Evolutionary conservation across 2,113 vertebrate genomes (phyloP).

Genomic region (Nycticebus coucang): DNA sequence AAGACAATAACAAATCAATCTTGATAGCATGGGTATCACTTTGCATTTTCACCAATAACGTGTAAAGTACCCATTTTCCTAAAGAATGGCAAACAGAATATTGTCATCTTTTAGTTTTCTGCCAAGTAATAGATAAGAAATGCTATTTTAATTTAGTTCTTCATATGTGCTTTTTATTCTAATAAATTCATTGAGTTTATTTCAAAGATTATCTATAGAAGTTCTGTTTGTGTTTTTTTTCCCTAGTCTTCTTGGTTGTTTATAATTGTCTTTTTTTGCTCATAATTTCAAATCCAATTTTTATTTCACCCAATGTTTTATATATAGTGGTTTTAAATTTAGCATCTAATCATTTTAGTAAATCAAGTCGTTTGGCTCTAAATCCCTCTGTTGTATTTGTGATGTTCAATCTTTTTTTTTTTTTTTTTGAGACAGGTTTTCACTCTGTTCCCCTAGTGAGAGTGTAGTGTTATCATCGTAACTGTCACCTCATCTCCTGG

Average conservation of each 20-base stretch:
- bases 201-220: background rate
- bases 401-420: background rate
- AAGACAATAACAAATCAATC: conserved; percentile 5
- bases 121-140: conserved; percentile 18
- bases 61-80: background rate
- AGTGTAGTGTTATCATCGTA: too few relatives aligned
- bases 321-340: conserved; percentile 17
- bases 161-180: conserved; percentile 4
- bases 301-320: conserved; percentile 23
- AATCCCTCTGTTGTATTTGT: background rate
- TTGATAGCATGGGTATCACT: background rate
- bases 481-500: too few relatives aligned
- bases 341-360: background rate
- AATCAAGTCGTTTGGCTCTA: background rate
- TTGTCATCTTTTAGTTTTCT: background rate
- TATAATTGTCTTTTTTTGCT: background rate
- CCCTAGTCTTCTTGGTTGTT: background rate
- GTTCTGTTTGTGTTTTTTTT: background rate
- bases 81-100: background rate
- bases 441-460: too few relatives aligned
- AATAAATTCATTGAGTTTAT: conserved; percentile 18
- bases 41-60: background rate
- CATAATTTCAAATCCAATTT: conserved; percentile 2
- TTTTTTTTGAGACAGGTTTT: too few relatives aligned
- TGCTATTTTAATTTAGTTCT: background rate